Evolutionary conservation across 2,113 vertebrate genomes (phyloP).

Genomic region (Catagonus wagneri): DNA sequence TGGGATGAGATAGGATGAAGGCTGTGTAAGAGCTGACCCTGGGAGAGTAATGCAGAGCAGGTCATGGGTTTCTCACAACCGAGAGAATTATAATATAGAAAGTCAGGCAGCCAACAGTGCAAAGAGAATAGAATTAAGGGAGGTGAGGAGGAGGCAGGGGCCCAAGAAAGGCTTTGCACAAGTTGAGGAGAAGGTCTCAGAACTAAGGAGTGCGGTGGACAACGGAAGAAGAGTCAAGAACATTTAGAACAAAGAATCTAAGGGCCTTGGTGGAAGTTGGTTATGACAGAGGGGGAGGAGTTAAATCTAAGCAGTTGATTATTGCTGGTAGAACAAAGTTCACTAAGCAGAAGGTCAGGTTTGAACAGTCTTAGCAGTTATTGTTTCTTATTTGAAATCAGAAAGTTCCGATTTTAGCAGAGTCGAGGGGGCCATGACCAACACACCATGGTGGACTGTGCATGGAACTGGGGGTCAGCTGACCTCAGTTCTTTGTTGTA

Average conservation of each 20-base stretch:
- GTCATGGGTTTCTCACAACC: not conserved
- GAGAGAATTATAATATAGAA: not conserved
- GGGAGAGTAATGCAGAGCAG: not conserved
- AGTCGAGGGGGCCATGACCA: not conserved
- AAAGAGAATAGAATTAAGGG: not conserved
- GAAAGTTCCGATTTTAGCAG: not conserved
- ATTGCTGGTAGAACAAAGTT: not conserved
- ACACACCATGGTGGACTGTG: rapidly evolving
- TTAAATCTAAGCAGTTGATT: not conserved
- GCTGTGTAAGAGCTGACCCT: no score
- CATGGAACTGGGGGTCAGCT: not conserved
- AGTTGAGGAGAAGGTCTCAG: not conserved
- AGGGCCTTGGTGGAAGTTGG: not conserved
- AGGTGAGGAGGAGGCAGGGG: not conserved
- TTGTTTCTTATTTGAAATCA: not conserved
- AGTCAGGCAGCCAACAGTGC: not conserved
- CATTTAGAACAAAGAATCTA: not conserved
- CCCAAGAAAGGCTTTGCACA: not conserved
- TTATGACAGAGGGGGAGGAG: rapidly evolving
- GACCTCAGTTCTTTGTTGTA: not conserved
- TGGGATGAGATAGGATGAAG: not conserved
- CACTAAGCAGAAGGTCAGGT: not conserved
- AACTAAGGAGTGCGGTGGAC: not conserved
- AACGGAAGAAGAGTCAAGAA: not conserved
- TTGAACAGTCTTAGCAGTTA: not conserved